phyloP scores from a whole-genome alignment of 2,888 invertebrate species.

The Lasioglossum villosulum region DNA sequence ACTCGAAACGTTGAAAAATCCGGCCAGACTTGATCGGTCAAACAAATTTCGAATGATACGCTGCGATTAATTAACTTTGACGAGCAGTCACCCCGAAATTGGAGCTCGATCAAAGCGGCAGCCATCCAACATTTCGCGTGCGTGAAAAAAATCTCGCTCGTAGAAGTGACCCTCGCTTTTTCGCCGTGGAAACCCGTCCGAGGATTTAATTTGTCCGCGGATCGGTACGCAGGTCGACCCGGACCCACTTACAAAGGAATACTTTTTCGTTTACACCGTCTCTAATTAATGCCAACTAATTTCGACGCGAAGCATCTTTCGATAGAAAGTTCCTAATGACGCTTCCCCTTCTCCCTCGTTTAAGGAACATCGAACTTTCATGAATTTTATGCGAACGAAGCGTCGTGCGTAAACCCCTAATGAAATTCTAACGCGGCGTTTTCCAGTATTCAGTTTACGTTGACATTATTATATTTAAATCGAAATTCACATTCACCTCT shows the following conservation, averaged over 20 bases:
- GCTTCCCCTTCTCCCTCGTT: background rate
- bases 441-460: slow-evolving; percentile 29
- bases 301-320: background rate
- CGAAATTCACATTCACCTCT: too few species aligned
- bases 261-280: background rate
- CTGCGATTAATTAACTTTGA: background rate
- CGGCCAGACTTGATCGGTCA: background rate
- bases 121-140: background rate
- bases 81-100: background rate
- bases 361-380: background rate
- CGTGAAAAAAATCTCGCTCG: background rate
- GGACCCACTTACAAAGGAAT: background rate
- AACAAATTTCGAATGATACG: background rate
- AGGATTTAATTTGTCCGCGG: slow-evolving; percentile 17
- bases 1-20: background rate
- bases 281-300: slow-evolving; percentile 15
- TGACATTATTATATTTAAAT: too few species aligned
- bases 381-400: background rate
- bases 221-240: background rate
- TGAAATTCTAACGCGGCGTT: slow-evolving; percentile 27
- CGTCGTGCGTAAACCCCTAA: background rate
- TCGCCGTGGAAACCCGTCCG: background rate
- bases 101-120: slow-evolving; percentile 11
- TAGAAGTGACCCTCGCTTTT: background rate
- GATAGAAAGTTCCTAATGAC: background rate